Evolutionary conservation across 2,113 vertebrate species (phyloP).

Genomic region (Calyptomena viridis): DNA sequence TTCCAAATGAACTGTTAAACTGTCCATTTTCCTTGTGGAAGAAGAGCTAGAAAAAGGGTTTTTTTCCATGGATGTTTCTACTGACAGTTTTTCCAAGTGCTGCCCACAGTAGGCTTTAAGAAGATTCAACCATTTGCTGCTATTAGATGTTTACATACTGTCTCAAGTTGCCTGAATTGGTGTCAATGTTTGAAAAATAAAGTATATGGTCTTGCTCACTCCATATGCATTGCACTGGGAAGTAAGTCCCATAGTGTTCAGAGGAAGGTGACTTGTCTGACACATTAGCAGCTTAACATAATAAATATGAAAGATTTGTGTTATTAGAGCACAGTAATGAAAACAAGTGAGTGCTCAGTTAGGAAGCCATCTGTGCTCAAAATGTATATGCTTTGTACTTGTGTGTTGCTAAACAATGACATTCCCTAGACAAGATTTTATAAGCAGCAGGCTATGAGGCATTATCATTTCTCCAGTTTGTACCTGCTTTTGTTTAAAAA

Average conservation of each 20-base stretch:
- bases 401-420: conserved; percentile 36
- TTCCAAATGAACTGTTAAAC: not conserved
- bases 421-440: conserved; percentile 33
- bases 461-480: not conserved
- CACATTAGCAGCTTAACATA: conserved; percentile 29
- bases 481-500: conserved; percentile 13
- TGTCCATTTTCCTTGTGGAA: not conserved
- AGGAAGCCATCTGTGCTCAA: conserved; percentile 64
- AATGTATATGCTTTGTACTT: conserved; percentile 29
- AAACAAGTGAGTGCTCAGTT: conserved; percentile 60
- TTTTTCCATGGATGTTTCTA: not conserved
- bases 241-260: not conserved
- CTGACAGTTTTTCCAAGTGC: not conserved
- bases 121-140: not conserved
- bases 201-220: not conserved
- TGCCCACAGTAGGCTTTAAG: not conserved
- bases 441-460: not conserved
- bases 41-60: not conserved
- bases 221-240: not conserved
- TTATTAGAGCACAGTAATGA: conserved; percentile 55
- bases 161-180: not conserved
- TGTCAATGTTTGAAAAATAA: not conserved
- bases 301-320: conserved; percentile 62
- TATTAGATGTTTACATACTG: not conserved
- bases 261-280: conserved; percentile 41